Conservation (phyloP, 2,888 invertebrate genomes). For the Pheosia gnoma region DNA sequence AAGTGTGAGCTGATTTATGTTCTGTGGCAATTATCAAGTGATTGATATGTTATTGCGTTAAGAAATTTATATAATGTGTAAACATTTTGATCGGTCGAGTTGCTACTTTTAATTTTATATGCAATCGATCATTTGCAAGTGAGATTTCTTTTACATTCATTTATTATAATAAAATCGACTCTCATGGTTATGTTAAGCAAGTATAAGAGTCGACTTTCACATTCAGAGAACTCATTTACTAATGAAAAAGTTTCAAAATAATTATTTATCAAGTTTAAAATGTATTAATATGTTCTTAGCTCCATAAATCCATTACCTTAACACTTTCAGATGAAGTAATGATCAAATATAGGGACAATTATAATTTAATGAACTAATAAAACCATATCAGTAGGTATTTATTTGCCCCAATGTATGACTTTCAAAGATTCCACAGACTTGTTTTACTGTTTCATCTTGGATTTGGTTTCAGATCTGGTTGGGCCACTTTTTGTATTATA, state of each 20-base stretch:
- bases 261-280: no score
- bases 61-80: conserved; percentile 19
- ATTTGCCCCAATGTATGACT: no score
- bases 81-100: conserved; percentile 29
- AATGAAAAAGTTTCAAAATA: no score
- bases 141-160: conserved; percentile 1
- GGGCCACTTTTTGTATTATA: conserved; percentile 37
- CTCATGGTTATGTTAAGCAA: conserved; percentile 2
- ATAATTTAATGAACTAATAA: no score
- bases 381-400: no score
- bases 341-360: no score
- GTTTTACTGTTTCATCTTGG: neutral
- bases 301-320: no score
- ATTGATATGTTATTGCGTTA: conserved; percentile 11
- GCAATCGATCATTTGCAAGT: conserved; percentile 3
- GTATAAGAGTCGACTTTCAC: neutral
- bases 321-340: no score
- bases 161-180: neutral
- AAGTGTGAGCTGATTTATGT: conserved; percentile 8
- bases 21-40: conserved; percentile 6
- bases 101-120: conserved; percentile 13
- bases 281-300: no score
- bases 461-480: neutral
- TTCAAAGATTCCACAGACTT: no score
- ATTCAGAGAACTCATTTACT: neutral